Base-by-base conservation (phyloP, 2,888 invertebrate genomes). In the Cremastinae sp. region DNA sequence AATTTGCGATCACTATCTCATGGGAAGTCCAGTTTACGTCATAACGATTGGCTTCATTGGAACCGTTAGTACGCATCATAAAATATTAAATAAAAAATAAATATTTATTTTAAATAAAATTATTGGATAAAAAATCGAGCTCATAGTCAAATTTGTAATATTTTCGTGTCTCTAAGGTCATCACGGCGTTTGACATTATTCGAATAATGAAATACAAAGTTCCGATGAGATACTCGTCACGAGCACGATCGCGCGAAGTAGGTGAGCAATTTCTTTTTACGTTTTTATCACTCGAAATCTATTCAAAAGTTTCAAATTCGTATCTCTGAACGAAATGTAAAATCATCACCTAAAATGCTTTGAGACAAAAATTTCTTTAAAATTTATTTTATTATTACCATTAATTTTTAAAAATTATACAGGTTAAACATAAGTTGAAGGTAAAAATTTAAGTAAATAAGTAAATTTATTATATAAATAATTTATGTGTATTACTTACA, bases 11-110 rank as follows among this genome's bases (percentile, higher is more conserved):
- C 82, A 85, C 47, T 84, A 83, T 47, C 75, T 86, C 51, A 85
- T 89, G 84, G 89, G 89, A 36, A 88, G 83, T 74, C 79, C 85
- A 12, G 70, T 85, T 14, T 89, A 87, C 79, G 88, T 89, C n/a
- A 84, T 84, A 18, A 56, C 87, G 34, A 81, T 89, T 58, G 89
- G 89, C 78, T 80, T 89, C 66, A 86, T 89, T 79, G 89, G 89
- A 79, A 87, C 86, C 82, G 89, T 89, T 85, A 88, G 89, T 89
- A 81, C 75, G 74, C 69, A 82, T 81, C 80, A 45, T 45, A 34
- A 34, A 54, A 34, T 2, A 0, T 3, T 4, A 53, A 28, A 14
- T n/a, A 22, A 22, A 43, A 14, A 22, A 7, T 9, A 10, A 43
- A 47, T 22, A 14, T 7, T 47, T 34, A n/a, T 36, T 64, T 58